Evolutionary conservation across 2,888 invertebrate species (phyloP).

Genomic region (Coleophora flavipennella): DNA sequence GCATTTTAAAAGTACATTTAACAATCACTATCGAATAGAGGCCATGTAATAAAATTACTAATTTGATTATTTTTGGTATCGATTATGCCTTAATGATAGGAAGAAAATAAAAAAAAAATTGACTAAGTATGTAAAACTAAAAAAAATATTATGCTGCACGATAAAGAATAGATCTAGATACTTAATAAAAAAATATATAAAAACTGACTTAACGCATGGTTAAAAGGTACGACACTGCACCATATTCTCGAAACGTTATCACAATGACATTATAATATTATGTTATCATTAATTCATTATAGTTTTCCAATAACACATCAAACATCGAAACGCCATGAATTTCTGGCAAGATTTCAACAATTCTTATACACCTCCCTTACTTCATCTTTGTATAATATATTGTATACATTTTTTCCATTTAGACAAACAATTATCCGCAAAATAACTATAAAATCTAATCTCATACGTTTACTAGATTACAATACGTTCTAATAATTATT

Average conservation of each 20-base stretch:
- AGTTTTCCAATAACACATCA: conserved; percentile 56
- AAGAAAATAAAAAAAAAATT: conserved; percentile 20
- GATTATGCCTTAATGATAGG: conserved; percentile 32
- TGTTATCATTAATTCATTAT: conserved; percentile 28
- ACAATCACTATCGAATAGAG: conserved; percentile 41
- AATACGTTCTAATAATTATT: conserved; percentile 37
- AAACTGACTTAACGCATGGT: conserved; percentile 11
- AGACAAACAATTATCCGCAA: conserved; percentile 54
- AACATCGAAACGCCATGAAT: conserved; percentile 54
- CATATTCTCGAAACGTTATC: conserved; percentile 55
- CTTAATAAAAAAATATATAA: conserved; percentile 19
- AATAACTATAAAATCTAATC: conserved; percentile 63
- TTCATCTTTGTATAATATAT: conserved; percentile 41
- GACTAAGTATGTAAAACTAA: conserved; percentile 13
- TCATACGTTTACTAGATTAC: conserved; percentile 43
- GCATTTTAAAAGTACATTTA: conserved; percentile 42
- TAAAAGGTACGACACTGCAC: conserved; percentile 32
- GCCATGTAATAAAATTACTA: conserved; percentile 41
- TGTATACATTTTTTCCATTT: conserved; percentile 55
- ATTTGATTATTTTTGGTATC: conserved; percentile 41
- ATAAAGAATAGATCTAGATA: conserved; percentile 1
- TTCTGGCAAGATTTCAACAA: conserved; percentile 63
- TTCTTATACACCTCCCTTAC: conserved; percentile 34
- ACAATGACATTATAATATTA: conserved; percentile 50
- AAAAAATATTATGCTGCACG: background rate